Conservation (phyloP, 2,888 invertebrate species). For the Amphipoea lucens region DNA sequence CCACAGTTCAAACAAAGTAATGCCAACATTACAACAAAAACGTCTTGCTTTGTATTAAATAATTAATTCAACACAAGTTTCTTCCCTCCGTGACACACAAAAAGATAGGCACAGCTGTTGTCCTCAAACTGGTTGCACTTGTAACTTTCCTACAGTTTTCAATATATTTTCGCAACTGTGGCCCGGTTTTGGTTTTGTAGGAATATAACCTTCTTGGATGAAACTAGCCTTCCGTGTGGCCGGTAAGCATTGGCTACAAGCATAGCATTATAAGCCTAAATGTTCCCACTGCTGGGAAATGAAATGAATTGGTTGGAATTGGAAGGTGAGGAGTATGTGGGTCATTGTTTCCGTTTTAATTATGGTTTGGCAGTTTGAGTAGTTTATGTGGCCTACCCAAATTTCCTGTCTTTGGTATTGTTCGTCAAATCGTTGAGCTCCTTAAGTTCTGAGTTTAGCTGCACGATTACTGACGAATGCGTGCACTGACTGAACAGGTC, state of each 20-base stretch:
- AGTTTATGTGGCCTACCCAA: no score
- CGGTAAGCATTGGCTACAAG: background rate
- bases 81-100: constrained; percentile 32
- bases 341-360: no score
- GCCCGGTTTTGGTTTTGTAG: constrained; percentile 3
- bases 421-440: no score
- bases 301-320: background rate
- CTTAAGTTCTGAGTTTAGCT: no score
- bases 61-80: constrained; percentile 51
- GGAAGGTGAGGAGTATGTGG: no score
- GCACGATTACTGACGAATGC: no score
- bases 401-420: no score
- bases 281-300: background rate
- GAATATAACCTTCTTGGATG: background rate
- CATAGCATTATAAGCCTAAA: background rate
- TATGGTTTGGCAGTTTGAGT: no score
- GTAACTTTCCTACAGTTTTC: constrained; percentile 36
- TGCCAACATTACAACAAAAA: constrained; percentile 29
- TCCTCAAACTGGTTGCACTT: constrained; percentile 43
- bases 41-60: constrained; percentile 14
- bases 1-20: background rate
- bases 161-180: constrained; percentile 51
- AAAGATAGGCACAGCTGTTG: constrained; percentile 52
- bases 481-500: no score
- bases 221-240: background rate